These are phyloP conservation scores for Xanthia icteritia DNA, from an alignment of 2,888 invertebrate species.

Conservation along the genomic window DNA sequence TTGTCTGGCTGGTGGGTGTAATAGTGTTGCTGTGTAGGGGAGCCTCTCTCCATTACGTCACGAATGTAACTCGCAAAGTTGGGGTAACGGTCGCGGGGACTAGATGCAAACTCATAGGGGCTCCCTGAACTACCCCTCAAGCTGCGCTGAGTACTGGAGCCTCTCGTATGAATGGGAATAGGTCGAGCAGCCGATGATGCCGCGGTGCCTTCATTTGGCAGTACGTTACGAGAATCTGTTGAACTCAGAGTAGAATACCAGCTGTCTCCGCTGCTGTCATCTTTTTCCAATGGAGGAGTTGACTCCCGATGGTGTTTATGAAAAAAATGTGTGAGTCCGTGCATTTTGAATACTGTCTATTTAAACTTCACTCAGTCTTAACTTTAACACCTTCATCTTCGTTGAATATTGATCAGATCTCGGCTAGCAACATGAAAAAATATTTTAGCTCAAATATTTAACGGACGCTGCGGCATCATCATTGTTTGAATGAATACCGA, in stretches of 20 bases:
- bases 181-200: constrained; percentile 65
- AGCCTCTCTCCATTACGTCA: constrained; percentile 80
- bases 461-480: constrained; percentile 7
- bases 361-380: constrained; percentile 50
- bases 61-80: constrained; percentile 87
- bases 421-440: constrained; percentile 46
- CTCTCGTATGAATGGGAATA: constrained; percentile 80
- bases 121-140: constrained; percentile 76
- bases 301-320: constrained; percentile 83
- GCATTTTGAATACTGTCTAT: constrained; percentile 79
- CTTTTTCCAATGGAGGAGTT: constrained; percentile 80
- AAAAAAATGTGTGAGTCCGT: constrained; percentile 86
- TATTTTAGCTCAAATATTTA: constrained; percentile 31
- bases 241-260: constrained; percentile 84
- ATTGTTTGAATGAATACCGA: constrained; percentile 13
- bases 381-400: constrained; percentile 45
- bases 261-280: constrained; percentile 84
- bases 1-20: constrained; percentile 79
- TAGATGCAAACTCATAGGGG: constrained; percentile 82
- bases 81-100: constrained; percentile 86
- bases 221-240: constrained; percentile 71
- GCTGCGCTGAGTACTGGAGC: constrained; percentile 77
- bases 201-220: constrained; percentile 69
- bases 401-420: constrained; percentile 68
- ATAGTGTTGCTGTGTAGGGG: constrained; percentile 74